phyloP scores from a whole-genome alignment of 2,113 vertebrate species.

The Petromus typicus region DNA sequence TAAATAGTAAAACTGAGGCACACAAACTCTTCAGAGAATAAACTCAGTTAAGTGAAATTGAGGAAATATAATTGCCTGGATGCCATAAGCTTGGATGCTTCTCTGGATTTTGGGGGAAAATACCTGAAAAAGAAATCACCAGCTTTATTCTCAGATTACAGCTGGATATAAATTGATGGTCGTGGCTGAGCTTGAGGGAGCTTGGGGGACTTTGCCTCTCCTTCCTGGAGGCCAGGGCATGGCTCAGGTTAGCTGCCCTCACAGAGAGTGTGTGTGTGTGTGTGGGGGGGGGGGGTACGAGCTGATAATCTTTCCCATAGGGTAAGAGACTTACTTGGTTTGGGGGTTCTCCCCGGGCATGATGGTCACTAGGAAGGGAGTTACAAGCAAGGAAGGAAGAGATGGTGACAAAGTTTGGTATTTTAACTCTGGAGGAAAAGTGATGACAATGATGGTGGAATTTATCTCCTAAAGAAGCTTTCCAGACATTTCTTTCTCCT shows the following conservation, averaged over 20 bases:
- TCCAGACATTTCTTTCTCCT: not conserved
- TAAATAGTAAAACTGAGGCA: not conserved
- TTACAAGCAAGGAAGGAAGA: not conserved
- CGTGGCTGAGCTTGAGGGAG: not conserved
- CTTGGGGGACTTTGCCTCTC: not conserved
- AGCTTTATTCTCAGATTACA: not conserved
- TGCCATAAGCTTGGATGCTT: not conserved
- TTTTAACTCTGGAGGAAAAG: constrained; percentile 26
- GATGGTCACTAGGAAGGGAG: not conserved
- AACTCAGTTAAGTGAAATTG: not conserved
- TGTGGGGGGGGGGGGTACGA: no score
- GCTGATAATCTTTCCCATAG: not conserved
- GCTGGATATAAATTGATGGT: not conserved
- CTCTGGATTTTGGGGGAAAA: not conserved
- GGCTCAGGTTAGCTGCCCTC: not conserved
- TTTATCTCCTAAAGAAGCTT: not conserved
- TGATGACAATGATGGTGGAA: not conserved
- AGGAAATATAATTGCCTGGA: not conserved
- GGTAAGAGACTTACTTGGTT: not conserved
- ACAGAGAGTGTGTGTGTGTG: no score
- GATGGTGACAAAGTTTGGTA: not conserved
- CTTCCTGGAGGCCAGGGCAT: not conserved
- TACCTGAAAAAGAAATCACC: constrained; percentile 18
- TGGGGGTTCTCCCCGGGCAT: not conserved
- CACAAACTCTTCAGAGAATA: not conserved